Evolutionary conservation across 2,888 invertebrate genomes (phyloP), one percentile per base, ranked within the genome.

Genomic region (Hylaea fasciaria): DNA sequence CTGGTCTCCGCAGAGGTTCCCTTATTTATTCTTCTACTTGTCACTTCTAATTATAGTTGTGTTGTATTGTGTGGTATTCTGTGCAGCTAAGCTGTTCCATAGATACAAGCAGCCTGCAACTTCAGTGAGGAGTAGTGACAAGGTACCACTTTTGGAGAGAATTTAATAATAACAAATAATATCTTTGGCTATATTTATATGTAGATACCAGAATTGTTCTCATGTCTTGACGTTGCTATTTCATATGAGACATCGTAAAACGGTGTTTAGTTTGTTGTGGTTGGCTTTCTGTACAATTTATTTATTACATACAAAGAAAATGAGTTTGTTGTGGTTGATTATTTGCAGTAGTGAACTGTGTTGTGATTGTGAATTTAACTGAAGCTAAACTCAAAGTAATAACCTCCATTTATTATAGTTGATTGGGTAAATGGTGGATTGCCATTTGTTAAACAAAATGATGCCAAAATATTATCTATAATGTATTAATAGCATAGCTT

Each of bases 1-100:
- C 57, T 97, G 97, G 97, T 94, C 95, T 39, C 96, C 97, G 50
- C 90, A 93, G 64, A 93, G 97, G 74, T 96, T 96, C 77, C 87
- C 91, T 0, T 93, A 94, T 73, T 85, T 97, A 16, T 83, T 80
- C 53, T 76, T 92, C 48, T 96, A 96, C 70, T 66, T 93, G 51
- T 75, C 82, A 3, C 73, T 94, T 41, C 69, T 82, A 9, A 35
- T 73, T 2, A 52, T 76, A 2, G 41, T 74, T 0, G 12, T 69
- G 7, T 1, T 73, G 0, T 84, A 80, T 56, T 69, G 66, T 9
- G 13, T 79, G 0, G 63, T 81, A 3, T 80, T 73, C 58, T 78
- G 71, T 55, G 66, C 69, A 9, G 76, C 73, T 17, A 73, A 72
- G 61, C 28, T 78, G 3, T 65, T 71, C 8, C 51, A 68, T 39